A percentile compares a stretch with the other conserved stretches of the same genome.
phyloP scores from a whole-genome alignment of 2,888 invertebrate species.

The Drosophila tanythrix region DNA sequence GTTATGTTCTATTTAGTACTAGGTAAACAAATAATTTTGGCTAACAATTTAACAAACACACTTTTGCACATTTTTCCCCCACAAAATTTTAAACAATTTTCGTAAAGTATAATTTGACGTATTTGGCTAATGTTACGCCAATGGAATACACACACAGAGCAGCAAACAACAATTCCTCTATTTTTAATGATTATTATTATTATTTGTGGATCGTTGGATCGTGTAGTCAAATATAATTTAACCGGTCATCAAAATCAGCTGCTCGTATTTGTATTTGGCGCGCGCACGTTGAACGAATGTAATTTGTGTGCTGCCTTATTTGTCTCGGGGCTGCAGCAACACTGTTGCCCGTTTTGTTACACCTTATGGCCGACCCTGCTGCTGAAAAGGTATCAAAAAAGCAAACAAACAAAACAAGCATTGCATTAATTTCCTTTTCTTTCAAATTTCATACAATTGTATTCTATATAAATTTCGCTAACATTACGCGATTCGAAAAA shows the following conservation, averaged over 20 bases:
- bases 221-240: slow-evolving; percentile 50
- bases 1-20: slow-evolving; percentile 67
- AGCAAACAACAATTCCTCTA: slow-evolving; percentile 34
- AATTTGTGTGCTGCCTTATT: slow-evolving; percentile 8
- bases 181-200: slow-evolving; percentile 8
- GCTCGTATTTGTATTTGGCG: slow-evolving; percentile 17
- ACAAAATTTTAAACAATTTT: slow-evolving; percentile 45
- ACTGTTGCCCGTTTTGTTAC: slow-evolving; percentile 34
- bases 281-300: slow-evolving; percentile 31
- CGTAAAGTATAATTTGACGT: slow-evolving; percentile 52
- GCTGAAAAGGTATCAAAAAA: slow-evolving; percentile 46
- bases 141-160: slow-evolving; percentile 9
- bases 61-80: slow-evolving; percentile 75
- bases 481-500: background rate
- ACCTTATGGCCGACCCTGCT: slow-evolving; percentile 40
- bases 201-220: slow-evolving; percentile 2
- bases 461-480: background rate
- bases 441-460: background rate
- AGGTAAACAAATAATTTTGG: slow-evolving; percentile 77
- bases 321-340: slow-evolving; percentile 16
- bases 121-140: slow-evolving; percentile 41
- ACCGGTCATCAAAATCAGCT: slow-evolving; percentile 45
- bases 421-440: slow-evolving; percentile 5
- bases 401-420: slow-evolving; percentile 9
- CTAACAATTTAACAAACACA: slow-evolving; percentile 79